Conservation (phyloP, 2,888 invertebrate genomes). For the Philonicus albiceps region DNA sequence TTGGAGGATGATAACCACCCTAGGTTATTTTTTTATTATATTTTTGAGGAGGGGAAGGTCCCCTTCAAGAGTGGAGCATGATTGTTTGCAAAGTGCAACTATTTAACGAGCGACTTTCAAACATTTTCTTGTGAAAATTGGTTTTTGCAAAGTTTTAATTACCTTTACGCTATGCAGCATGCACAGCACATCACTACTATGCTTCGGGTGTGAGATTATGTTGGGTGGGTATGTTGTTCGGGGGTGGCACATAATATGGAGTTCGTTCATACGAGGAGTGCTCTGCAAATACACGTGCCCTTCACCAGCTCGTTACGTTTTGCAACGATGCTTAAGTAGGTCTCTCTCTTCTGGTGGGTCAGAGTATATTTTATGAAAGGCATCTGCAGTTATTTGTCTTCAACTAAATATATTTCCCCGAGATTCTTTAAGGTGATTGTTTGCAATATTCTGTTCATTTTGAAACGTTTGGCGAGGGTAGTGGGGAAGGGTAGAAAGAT, state of each 20-base stretch:
- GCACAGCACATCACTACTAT: not conserved
- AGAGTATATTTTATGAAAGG: not conserved
- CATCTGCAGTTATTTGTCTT: not conserved
- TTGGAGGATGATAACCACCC: not conserved
- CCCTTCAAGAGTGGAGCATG: not conserved
- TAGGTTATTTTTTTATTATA: not conserved
- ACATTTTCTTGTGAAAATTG: not conserved
- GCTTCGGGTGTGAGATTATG: not conserved
- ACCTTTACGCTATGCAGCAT: conserved; percentile 1
- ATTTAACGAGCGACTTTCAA: not conserved
- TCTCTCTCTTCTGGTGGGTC: not conserved
- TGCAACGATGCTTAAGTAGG: not conserved
- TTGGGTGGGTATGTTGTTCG: not conserved
- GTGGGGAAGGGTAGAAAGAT: not conserved
- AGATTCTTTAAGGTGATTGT: not conserved
- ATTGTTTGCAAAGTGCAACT: not conserved
- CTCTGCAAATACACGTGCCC: not conserved
- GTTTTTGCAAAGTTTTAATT: conserved; percentile 13
- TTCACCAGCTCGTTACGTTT: not conserved
- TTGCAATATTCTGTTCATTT: not conserved
- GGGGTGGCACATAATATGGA: not conserved
- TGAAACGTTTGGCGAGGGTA: not conserved
- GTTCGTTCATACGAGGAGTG: not conserved
- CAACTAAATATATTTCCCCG: not conserved
- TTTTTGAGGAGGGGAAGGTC: not conserved